A percentile compares a stretch with the other conserved stretches of the same genome.
These are phyloP conservation scores for Selenia dentaria DNA, from an alignment of 2,888 invertebrate genomes.

Conservation along the genomic window DNA sequence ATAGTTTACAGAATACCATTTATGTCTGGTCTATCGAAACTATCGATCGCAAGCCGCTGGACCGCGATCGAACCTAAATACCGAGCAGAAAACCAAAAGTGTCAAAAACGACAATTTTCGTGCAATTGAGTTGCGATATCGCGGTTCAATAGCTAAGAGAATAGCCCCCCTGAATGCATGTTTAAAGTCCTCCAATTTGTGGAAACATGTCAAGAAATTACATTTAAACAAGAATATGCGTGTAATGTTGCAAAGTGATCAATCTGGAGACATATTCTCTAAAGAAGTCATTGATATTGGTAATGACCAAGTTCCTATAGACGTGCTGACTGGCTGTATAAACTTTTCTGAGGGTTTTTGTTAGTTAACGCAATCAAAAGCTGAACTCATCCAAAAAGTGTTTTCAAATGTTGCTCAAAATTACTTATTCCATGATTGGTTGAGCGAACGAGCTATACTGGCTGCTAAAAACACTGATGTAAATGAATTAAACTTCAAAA, in stretches of 20 bases:
- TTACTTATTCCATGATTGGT: conserved; percentile 28
- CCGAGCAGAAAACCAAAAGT: no score
- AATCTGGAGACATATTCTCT: conserved; percentile 22
- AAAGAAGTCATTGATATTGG: conserved; percentile 29
- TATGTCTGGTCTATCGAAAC: no score
- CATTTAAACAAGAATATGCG: conserved; percentile 6
- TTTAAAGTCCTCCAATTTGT: conserved; percentile 16
- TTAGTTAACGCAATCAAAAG: conserved; percentile 22
- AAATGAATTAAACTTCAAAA: conserved; percentile 34
- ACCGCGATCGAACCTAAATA: no score
- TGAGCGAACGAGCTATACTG: conserved; percentile 36
- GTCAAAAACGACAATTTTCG: no score
- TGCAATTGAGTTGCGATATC: no score
- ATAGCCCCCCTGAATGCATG: conserved; percentile 22
- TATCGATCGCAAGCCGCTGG: no score
- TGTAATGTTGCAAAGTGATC: conserved; percentile 5
- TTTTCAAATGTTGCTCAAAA: conserved; percentile 22
- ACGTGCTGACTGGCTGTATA: conserved; percentile 23
- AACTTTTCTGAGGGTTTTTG: conserved; percentile 26
- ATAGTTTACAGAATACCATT: no score
- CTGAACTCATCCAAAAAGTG: conserved; percentile 22
- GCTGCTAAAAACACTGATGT: conserved; percentile 27
- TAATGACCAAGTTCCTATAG: conserved; percentile 25
- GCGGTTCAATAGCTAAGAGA: no score
- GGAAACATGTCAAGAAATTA: conserved; percentile 10